These are phyloP conservation scores for Carabus problematicus DNA, from an alignment of 2,888 invertebrate genomes.

Conservation along the genomic window DNA sequence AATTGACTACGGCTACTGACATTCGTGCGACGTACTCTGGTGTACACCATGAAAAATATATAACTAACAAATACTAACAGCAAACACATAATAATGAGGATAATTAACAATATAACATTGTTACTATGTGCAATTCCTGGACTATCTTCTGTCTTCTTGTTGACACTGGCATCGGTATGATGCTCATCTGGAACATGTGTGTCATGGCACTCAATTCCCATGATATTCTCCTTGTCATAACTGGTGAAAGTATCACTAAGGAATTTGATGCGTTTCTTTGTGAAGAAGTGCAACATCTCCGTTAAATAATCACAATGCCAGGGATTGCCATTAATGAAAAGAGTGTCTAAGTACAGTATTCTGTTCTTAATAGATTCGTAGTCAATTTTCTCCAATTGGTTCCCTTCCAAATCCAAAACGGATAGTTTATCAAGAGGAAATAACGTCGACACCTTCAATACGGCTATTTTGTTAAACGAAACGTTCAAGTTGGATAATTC, in stretches of 20 bases:
- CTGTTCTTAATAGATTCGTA: conserved; percentile 23
- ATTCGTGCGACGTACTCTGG: conserved; percentile 11
- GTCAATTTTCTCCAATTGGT: conserved; percentile 32
- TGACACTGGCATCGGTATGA: conserved; percentile 15
- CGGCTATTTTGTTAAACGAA: conserved; percentile 23
- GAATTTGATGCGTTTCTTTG: conserved; percentile 21
- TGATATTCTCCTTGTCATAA: conserved; percentile 32
- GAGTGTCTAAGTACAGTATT: conserved; percentile 6
- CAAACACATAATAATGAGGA: conserved; percentile 31
- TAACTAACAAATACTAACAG: conserved; percentile 35
- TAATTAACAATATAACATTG: conserved; percentile 35
- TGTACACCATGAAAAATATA: conserved; percentile 32
- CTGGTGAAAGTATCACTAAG: conserved; percentile 3
- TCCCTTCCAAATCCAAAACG: conserved; percentile 31
- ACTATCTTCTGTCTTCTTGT: background rate
- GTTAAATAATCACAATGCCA: conserved; percentile 34
- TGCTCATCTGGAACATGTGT: background rate
- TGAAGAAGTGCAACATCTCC: conserved; percentile 31
- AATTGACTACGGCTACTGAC: conserved; percentile 18
- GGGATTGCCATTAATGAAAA: conserved; percentile 32
- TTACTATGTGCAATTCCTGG: conserved; percentile 22
- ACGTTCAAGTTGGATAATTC: conserved; percentile 32
- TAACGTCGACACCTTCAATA: conserved; percentile 24
- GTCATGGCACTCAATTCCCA: conserved; percentile 29
- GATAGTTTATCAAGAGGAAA: conserved; percentile 26